Evolutionary conservation across 2,113 vertebrate species (phyloP).

Genomic region (Muntiacus reevesi): DNA sequence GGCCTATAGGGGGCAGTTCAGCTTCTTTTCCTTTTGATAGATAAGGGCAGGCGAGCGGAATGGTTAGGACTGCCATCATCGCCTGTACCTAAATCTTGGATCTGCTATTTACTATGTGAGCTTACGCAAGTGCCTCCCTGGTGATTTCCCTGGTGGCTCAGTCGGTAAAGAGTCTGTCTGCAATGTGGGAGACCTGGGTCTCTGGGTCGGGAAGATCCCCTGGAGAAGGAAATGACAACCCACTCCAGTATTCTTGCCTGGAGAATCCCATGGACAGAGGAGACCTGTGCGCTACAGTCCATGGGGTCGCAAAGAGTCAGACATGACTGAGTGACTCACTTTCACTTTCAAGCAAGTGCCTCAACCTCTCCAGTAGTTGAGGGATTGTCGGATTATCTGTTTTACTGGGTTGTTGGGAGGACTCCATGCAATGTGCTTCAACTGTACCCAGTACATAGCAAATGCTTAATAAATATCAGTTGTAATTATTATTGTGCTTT

Average conservation of each 20-base stretch:
- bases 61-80: neutral
- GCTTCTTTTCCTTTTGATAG: neutral
- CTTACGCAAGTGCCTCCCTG: neutral
- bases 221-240: neutral
- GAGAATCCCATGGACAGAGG: neutral
- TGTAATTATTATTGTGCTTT: neutral
- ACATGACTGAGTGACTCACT: neutral
- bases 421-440: neutral
- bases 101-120: neutral
- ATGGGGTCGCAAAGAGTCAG: neutral
- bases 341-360: neutral
- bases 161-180: neutral
- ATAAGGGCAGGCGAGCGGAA: too few relatives aligned
- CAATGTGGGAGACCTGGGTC: neutral
- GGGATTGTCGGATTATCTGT: accelerated
- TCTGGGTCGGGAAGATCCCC: neutral
- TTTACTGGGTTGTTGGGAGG: neutral
- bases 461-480: neutral
- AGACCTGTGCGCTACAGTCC: neutral
- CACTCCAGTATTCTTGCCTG: neutral
- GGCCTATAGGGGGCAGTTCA: neutral
- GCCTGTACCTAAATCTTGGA: neutral
- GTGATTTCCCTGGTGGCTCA: neutral
- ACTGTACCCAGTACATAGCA: neutral
- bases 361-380: neutral